Evolutionary conservation across 2,888 invertebrate species (phyloP).

Genomic region (Tiliacea aurago): DNA sequence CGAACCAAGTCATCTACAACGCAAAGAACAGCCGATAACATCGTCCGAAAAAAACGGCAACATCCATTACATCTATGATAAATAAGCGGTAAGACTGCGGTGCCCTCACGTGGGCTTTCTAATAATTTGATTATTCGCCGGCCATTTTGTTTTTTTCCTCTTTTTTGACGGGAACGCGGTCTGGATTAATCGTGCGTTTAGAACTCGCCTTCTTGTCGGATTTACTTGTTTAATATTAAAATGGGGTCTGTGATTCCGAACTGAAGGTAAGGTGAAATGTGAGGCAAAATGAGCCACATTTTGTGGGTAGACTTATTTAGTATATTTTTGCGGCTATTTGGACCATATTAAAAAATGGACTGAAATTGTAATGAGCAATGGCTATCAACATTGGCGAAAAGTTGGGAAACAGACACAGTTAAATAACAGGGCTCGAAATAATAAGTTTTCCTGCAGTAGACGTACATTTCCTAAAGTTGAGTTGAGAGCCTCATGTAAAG

Average conservation of each 20-base stretch:
- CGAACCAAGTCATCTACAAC: not conserved
- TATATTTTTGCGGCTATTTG: slow-evolving; percentile 50
- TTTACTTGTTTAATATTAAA: slow-evolving; percentile 70
- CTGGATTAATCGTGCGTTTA: slow-evolving; percentile 75
- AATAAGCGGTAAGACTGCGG: slow-evolving; percentile 77
- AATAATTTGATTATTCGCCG: slow-evolving; percentile 82
- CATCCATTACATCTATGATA: slow-evolving; percentile 82
- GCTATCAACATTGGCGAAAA: not conserved
- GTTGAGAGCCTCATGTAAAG: not conserved
- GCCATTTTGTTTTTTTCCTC: slow-evolving; percentile 76
- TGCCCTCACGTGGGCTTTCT: slow-evolving; percentile 78
- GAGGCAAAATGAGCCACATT: slow-evolving; percentile 54
- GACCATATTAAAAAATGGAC: slow-evolving; percentile 43
- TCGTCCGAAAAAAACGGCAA: slow-evolving; percentile 64
- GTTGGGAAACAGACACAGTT: not conserved
- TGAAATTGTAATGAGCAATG: not conserved
- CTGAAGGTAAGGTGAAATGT: slow-evolving; percentile 52
- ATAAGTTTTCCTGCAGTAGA: not conserved
- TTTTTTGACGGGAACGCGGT: slow-evolving; percentile 64
- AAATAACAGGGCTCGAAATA: not conserved
- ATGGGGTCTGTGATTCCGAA: slow-evolving; percentile 68
- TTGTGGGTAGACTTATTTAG: slow-evolving; percentile 51
- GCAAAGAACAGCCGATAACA: slow-evolving; percentile 16
- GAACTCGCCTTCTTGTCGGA: slow-evolving; percentile 66
- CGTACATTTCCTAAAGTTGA: not conserved